A percentile compares a stretch with the other conserved stretches of the same genome.
Evolutionary conservation across 1,140 invertebrate genomes (phyloP).

Genomic region (Helicoverpa zea): DNA sequence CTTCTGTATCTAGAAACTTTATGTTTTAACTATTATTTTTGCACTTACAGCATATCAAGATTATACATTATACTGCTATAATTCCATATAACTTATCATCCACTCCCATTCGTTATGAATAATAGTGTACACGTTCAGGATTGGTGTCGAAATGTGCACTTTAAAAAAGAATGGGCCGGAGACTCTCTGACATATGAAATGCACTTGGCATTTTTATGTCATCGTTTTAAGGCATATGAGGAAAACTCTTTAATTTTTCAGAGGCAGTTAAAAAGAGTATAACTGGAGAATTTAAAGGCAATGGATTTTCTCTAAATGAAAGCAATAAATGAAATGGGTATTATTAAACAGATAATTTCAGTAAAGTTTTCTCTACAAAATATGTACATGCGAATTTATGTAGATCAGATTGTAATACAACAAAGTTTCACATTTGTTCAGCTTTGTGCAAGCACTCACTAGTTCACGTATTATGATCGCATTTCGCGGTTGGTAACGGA

Average conservation of each 20-base stretch:
- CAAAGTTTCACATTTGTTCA: slow-evolving; percentile 24
- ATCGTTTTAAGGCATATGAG: too few relatives aligned
- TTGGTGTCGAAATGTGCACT: background rate
- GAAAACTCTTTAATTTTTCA: too few relatives aligned
- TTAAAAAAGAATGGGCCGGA: background rate
- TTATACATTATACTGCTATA: background rate
- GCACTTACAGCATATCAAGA: background rate
- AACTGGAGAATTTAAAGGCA: too few relatives aligned
- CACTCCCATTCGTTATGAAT: too few relatives aligned
- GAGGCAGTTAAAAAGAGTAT: too few relatives aligned
- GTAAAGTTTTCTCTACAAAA: too few relatives aligned
- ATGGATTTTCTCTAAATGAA: too few relatives aligned
- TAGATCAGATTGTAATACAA: background rate
- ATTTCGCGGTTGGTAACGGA: slow-evolving; percentile 62
- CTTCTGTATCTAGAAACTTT: slow-evolving; percentile 16
- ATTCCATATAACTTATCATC: background rate
- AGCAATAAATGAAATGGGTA: too few relatives aligned
- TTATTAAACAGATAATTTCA: too few relatives aligned
- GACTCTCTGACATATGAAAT: too few relatives aligned
- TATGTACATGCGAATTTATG: background rate
- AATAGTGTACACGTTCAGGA: too few relatives aligned
- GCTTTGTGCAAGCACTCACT: slow-evolving; percentile 27
- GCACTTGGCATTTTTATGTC: too few relatives aligned
- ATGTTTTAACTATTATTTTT: background rate
- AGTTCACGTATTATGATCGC: slow-evolving; percentile 48